phyloP scores from a whole-genome alignment of 37 sponge, comb jelly and placozoan genomes.

The Chondrosia reniformis region DNA sequence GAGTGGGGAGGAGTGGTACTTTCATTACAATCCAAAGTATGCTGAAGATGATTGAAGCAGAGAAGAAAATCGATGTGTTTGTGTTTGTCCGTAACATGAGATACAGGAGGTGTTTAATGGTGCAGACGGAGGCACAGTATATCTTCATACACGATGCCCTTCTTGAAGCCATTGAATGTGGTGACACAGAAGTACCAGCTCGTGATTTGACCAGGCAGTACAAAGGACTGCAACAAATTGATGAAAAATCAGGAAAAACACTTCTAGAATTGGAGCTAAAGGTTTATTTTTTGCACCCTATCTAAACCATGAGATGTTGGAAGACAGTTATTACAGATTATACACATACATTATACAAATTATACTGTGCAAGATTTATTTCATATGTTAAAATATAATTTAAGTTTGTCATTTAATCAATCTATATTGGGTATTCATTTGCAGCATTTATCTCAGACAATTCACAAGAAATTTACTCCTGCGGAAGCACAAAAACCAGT shows the following conservation, averaged over 20 bases:
- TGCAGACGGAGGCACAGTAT: constrained; percentile 92
- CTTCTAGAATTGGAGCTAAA: constrained; percentile 47
- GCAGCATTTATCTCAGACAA: neutral
- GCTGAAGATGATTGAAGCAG: constrained; percentile 50
- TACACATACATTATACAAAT: too few species aligned
- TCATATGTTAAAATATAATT: too few species aligned
- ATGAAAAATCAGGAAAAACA: constrained; percentile 32
- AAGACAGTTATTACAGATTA: too few species aligned
- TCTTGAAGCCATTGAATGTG: constrained; percentile 85
- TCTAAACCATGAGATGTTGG: too few species aligned
- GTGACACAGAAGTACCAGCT: constrained; percentile 77
- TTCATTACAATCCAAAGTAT: constrained; percentile 75
- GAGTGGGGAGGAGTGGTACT: constrained; percentile 95
- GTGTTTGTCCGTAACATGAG: constrained; percentile 69
- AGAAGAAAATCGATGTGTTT: constrained; percentile 62
- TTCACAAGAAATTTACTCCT: neutral
- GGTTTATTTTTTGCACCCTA: too few species aligned
- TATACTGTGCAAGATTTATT: too few species aligned
- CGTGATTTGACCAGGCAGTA: constrained; percentile 65
- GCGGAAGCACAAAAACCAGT: neutral
- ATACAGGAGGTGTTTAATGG: constrained; percentile 70
- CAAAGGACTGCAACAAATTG: constrained; percentile 27
- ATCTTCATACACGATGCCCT: constrained; percentile 92
- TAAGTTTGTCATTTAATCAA: too few species aligned
- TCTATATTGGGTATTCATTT: neutral